Percentiles rank a stretch among this genome's conserved stretches.
Evolutionary conservation across 2,113 vertebrate species (phyloP).

Genomic region (Scalopus aquaticus): DNA sequence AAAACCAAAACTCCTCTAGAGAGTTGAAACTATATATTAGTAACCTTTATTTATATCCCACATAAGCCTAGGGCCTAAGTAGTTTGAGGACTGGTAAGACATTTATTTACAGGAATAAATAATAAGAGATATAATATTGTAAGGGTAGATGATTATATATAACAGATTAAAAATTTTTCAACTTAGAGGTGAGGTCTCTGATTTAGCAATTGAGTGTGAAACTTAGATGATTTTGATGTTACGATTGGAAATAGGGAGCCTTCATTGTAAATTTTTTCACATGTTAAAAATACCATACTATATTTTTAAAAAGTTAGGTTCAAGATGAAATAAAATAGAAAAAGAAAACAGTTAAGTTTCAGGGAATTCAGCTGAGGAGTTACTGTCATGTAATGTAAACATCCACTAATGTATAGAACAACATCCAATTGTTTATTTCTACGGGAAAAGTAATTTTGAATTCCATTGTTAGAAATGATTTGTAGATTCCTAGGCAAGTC

Average conservation of each 20-base stretch:
- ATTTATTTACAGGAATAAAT: not conserved
- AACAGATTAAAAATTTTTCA: not conserved
- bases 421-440: not conserved
- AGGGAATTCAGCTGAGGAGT: not conserved
- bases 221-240: constrained; percentile 12
- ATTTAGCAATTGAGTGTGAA: not conserved
- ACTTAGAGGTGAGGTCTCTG: not conserved
- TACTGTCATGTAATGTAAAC: not conserved
- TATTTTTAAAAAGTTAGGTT: not conserved
- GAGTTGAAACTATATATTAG: not conserved
- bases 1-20: not conserved
- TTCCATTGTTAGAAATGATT: constrained; percentile 33
- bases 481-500: not conserved
- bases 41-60: not conserved
- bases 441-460: not conserved
- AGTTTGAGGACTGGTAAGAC: not conserved
- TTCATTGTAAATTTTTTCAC: not conserved
- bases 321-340: not conserved
- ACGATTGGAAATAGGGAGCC: not conserved
- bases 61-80: not conserved
- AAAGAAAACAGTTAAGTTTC: not conserved
- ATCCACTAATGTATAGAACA: not conserved
- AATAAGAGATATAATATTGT: not conserved
- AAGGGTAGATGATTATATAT: not conserved
- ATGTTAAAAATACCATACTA: not conserved